Evolutionary conservation across 2,113 vertebrate genomes (phyloP).

Genomic region (Delphinapterus leucas): DNA sequence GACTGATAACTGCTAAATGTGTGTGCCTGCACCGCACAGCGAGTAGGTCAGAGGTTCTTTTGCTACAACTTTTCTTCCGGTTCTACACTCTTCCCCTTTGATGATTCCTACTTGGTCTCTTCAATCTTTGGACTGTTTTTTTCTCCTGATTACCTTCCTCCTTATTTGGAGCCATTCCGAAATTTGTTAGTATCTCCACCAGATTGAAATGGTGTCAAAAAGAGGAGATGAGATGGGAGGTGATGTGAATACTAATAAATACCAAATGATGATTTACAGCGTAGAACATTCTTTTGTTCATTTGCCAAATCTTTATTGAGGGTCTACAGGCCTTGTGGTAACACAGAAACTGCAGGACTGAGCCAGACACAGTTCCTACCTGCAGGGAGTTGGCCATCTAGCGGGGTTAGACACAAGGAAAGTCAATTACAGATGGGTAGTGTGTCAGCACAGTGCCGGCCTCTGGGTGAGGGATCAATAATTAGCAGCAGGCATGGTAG

Average conservation of each 20-base stretch:
- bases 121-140: neutral
- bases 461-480: neutral
- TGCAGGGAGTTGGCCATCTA: neutral
- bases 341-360: neutral
- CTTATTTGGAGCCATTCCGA: neutral
- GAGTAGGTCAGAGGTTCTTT: neutral
- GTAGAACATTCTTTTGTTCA: neutral
- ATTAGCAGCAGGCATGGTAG: accelerated
- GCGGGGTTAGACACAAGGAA: neutral
- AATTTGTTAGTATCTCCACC: neutral
- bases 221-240: neutral
- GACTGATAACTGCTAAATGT: neutral
- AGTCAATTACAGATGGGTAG: neutral
- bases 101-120: neutral
- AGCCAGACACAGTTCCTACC: neutral
- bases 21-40: accelerated
- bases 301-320: neutral
- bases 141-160: neutral
- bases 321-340: neutral
- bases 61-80: accelerated
- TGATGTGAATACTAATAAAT: neutral
- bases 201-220: neutral
- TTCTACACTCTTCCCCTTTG: neutral
- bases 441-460: neutral
- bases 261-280: neutral